phyloP scores from a whole-genome alignment of 2,113 vertebrate genomes.

The Erythrolamprus reginae region DNA sequence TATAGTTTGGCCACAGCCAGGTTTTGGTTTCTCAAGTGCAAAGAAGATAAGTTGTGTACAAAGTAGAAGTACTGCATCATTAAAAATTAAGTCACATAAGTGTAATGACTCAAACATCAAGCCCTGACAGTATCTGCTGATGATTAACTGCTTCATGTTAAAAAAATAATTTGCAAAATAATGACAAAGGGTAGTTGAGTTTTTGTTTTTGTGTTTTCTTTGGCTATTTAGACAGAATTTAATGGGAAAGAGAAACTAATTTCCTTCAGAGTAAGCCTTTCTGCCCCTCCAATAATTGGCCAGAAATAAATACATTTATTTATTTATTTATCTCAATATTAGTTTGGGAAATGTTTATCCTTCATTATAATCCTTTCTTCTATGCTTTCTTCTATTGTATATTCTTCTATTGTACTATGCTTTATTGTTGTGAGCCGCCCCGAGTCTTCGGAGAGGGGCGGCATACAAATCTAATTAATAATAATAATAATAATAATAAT shows the following conservation, averaged over 20 bases:
- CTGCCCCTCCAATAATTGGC: constrained; percentile 9
- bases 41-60: constrained; percentile 35
- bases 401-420: too few species aligned
- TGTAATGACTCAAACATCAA: constrained; percentile 53
- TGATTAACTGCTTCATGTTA: constrained; percentile 30
- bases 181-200: background rate
- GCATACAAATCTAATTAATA: too few species aligned
- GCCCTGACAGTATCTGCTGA: constrained; percentile 33
- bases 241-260: constrained; percentile 19
- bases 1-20: constrained; percentile 23
- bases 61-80: constrained; percentile 52
- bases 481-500: too few species aligned
- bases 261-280: constrained; percentile 6
- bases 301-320: background rate
- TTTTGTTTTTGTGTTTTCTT: constrained; percentile 42
- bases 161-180: constrained; percentile 50
- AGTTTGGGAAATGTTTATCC: constrained; percentile 22
- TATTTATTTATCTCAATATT: background rate
- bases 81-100: constrained; percentile 62
- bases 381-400: too few species aligned
- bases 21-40: constrained; percentile 38
- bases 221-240: constrained; percentile 46
- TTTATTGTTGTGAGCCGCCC: too few species aligned
- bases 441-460: too few species aligned
- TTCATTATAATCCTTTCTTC: too few species aligned